These are phyloP conservation scores for Heliothis virescens DNA, from an alignment of 1,140 invertebrate genomes.

Conservation along the genomic window DNA sequence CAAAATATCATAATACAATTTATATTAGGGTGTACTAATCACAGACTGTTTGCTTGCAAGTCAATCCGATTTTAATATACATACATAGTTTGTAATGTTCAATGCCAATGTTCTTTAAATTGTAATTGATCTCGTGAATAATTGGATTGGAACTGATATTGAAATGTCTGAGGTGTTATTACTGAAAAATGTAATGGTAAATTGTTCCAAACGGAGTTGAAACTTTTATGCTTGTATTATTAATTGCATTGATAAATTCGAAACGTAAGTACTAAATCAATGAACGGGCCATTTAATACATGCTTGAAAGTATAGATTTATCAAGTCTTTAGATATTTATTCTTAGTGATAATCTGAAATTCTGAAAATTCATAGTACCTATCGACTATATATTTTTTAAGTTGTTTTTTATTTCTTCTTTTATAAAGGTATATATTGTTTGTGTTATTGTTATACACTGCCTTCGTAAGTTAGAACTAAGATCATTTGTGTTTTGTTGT, in stretches of 20 bases:
- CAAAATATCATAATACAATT: constrained; percentile 32
- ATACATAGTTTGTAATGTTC: constrained; percentile 41
- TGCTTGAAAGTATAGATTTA: constrained; percentile 26
- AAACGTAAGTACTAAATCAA: not conserved
- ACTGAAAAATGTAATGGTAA: constrained; percentile 22
- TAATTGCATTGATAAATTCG: not conserved
- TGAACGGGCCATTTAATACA: not conserved
- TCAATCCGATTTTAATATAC: constrained; percentile 30
- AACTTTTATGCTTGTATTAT: constrained; percentile 35
- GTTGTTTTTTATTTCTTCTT: not conserved
- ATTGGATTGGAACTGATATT: constrained; percentile 40
- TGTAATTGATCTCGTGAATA: constrained; percentile 49
- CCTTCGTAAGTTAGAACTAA: constrained; percentile 6
- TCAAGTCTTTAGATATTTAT: constrained; percentile 43
- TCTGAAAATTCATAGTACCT: constrained; percentile 24
- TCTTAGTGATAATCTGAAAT: constrained; percentile 45
- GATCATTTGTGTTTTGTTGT: not conserved
- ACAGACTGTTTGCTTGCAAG: constrained; percentile 12
- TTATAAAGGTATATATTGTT: constrained; percentile 21
- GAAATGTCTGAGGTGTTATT: constrained; percentile 18
- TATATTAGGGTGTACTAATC: constrained; percentile 10
- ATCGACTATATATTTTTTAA: constrained; percentile 7
- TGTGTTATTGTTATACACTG: constrained; percentile 29
- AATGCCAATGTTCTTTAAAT: constrained; percentile 46
- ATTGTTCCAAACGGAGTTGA: constrained; percentile 24